A percentile compares a stretch with the other conserved stretches of the same genome.
phyloP scores from a whole-genome alignment of 2,797 vertebrate species.

The Delichon dasypus region DNA sequence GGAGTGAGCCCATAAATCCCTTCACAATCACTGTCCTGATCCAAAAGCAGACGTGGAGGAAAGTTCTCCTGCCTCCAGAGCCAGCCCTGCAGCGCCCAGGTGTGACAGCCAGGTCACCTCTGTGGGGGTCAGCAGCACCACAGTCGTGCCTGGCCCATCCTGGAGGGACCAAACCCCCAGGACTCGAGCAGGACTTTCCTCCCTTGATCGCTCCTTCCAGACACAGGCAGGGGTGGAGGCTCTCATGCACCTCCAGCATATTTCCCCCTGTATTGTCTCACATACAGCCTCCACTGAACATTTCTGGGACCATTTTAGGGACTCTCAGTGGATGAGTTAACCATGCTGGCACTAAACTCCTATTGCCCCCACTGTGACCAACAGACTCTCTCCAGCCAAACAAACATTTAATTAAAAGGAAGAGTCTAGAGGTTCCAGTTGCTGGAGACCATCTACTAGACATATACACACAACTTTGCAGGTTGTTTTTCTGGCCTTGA shows the following conservation, averaged over 20 bases:
- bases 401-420: neutral
- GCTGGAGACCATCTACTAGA: neutral
- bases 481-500: neutral
- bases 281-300: neutral
- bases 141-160: rapidly evolving
- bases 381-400: neutral
- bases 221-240: rapidly evolving
- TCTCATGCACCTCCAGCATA: neutral
- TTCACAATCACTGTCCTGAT: neutral
- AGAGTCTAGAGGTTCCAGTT: neutral
- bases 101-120: neutral
- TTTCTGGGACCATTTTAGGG: neutral
- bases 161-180: neutral
- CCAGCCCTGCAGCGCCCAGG: neutral
- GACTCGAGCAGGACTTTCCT: neutral
- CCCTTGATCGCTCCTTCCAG: neutral
- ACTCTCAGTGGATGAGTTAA: neutral
- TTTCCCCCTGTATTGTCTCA: neutral
- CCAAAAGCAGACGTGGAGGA: neutral
- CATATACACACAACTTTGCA: neutral
- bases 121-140: neutral
- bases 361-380: neutral
- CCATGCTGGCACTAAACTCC: neutral
- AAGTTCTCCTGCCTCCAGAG: neutral
- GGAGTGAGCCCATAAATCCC: rapidly evolving